Conservation (phyloP, 2,113 vertebrate genomes). For the Hypanus sabinus region DNA sequence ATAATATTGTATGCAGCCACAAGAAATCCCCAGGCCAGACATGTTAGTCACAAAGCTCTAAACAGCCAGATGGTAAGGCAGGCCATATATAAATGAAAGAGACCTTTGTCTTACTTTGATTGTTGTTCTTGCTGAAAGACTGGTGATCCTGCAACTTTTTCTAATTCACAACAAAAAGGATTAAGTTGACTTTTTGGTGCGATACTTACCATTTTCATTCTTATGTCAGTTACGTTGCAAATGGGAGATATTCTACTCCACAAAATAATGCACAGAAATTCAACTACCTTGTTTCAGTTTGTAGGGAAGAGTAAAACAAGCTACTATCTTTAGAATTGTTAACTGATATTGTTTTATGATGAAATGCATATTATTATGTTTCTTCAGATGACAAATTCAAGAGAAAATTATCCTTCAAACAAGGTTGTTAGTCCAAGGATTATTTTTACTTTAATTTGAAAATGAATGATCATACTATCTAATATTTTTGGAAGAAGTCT, state of each 20-base stretch:
- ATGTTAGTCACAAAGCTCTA: slow-evolving; percentile 14
- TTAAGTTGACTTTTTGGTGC: neutral
- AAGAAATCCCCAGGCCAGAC: neutral
- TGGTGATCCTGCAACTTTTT: neutral
- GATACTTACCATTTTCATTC: neutral
- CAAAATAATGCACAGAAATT: neutral
- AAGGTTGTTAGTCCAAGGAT: too few relatives aligned
- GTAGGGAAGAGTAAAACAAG: neutral
- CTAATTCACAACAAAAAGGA: neutral
- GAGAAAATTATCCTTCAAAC: neutral
- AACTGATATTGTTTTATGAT: neutral
- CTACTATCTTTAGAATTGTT: neutral
- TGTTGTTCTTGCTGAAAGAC: slow-evolving; percentile 4
- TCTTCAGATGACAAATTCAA: neutral
- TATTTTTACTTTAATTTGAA: too few relatives aligned
- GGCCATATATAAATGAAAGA: neutral
- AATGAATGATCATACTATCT: too few relatives aligned
- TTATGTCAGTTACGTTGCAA: too few relatives aligned
- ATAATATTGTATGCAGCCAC: neutral
- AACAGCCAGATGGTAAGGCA: neutral
- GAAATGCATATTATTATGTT: neutral
- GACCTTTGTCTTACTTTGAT: neutral
- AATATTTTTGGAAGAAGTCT: too few relatives aligned
- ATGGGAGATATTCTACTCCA: neutral
- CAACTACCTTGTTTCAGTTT: neutral